Conservation (phyloP, 2,888 invertebrate genomes). For the Trichopria drosophilae region DNA sequence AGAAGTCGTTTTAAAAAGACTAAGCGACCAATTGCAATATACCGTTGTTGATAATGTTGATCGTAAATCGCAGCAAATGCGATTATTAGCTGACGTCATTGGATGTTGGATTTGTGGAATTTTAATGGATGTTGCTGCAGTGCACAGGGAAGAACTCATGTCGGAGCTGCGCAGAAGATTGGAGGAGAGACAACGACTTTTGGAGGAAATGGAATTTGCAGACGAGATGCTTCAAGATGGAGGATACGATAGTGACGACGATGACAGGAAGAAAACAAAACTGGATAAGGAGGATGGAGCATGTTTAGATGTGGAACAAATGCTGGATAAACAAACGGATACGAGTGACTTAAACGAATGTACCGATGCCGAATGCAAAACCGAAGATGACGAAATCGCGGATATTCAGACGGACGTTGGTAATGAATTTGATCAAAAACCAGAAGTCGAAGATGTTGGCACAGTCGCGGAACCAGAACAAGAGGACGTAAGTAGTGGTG, state of each 20-base stretch:
- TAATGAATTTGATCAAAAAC: conserved; percentile 14
- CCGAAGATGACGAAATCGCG: conserved; percentile 5
- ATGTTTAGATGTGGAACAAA: conserved; percentile 26
- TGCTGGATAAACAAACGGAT: conserved; percentile 29
- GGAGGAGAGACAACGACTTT: conserved; percentile 26
- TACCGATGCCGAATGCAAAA: conserved; percentile 10
- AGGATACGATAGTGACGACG: not conserved
- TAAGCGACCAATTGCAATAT: conserved; percentile 42
- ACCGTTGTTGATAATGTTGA: conserved; percentile 41
- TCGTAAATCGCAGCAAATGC: conserved; percentile 49
- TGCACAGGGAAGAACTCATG: conserved; percentile 35
- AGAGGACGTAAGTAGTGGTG: not conserved
- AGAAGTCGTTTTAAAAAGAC: conserved; percentile 42
- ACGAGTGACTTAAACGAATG: no score
- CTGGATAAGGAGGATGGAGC: conserved; percentile 9
- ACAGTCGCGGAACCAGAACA: not conserved
- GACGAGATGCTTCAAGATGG: conserved; percentile 5
- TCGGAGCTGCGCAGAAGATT: not conserved
- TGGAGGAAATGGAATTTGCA: conserved; percentile 11
- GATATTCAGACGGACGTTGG: no score
- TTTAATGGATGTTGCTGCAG: conserved; percentile 44
- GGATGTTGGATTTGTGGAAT: conserved; percentile 52
- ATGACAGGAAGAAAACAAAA: conserved; percentile 18
- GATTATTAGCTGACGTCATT: conserved; percentile 46
- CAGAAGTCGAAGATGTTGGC: not conserved